Conservation (phyloP, 64 coral and sea anemone genomes). For the Stichodactyla mertensii region DNA sequence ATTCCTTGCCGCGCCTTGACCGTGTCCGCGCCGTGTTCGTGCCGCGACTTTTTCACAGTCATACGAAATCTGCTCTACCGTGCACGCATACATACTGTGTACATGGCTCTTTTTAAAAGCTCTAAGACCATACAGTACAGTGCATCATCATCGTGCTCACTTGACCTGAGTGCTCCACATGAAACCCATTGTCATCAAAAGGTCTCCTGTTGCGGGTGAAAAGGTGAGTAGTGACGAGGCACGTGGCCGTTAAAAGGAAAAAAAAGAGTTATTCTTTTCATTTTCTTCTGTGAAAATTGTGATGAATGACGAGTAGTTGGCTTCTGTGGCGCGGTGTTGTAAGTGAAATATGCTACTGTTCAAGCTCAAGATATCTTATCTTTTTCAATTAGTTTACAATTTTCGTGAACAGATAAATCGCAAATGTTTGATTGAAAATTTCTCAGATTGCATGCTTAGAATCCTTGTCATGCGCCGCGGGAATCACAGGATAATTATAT, state of each 20-base stretch:
- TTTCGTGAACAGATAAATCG: not conserved
- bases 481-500: no score
- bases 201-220: not conserved
- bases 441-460: not conserved
- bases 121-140: no score
- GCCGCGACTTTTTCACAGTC: no score
- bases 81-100: no score
- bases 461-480: not conserved
- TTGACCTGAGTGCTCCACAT: not conserved
- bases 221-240: not conserved
- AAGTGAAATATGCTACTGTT: not conserved
- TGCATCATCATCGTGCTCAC: not conserved
- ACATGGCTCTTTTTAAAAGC: no score
- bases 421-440: not conserved
- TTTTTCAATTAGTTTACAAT: conserved; percentile 23
- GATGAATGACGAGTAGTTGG: not conserved
- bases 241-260: not conserved
- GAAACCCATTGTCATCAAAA: not conserved
- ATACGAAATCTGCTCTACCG: no score
- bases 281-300: not conserved
- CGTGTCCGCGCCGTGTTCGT: no score
- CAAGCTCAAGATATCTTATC: not conserved
- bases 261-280: not conserved
- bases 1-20: no score
- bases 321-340: not conserved